phyloP scores from a whole-genome alignment of 2,797 vertebrate species.

The Clarias platycephalus region DNA sequence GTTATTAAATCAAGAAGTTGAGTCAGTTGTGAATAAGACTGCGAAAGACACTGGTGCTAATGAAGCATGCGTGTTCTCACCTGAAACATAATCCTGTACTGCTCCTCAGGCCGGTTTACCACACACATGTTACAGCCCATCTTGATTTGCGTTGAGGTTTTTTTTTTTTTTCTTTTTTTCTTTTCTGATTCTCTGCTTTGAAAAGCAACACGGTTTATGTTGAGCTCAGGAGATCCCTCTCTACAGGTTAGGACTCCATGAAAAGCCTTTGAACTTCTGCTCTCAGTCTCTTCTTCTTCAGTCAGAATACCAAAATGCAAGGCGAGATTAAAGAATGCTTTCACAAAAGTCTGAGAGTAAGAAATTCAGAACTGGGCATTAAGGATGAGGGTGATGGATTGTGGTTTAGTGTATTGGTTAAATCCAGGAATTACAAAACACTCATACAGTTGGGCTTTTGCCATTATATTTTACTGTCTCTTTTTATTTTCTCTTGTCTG shows the following conservation, averaged over 20 bases:
- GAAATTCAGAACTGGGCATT: slow-evolving; percentile 1
- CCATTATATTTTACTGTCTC: neutral
- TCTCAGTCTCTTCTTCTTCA: slow-evolving; percentile 30
- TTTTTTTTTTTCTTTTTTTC: neutral
- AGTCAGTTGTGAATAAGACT: slow-evolving; percentile 1
- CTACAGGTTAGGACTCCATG: slow-evolving; percentile 35
- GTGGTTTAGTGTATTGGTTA: neutral
- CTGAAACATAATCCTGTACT: slow-evolving; percentile 86
- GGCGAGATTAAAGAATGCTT: neutral
- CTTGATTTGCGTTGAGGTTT: slow-evolving; percentile 31
- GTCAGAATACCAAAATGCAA: slow-evolving; percentile 21
- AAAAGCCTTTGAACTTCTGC: slow-evolving; percentile 49
- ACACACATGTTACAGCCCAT: slow-evolving; percentile 90
- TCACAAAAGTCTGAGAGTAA: slow-evolving; percentile 15
- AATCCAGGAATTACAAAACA: neutral
- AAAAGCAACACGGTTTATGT: slow-evolving; percentile 1
- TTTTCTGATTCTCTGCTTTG: neutral
- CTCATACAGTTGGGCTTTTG: neutral
- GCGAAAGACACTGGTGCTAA: neutral
- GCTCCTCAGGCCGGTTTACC: slow-evolving; percentile 83
- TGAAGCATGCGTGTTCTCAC: slow-evolving; percentile 61
- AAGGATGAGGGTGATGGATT: neutral
- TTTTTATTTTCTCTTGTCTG: neutral
- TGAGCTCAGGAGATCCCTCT: slow-evolving; percentile 32
- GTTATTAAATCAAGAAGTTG: slow-evolving; percentile 16